Evolutionary conservation across 2,888 invertebrate species (phyloP).

Genomic region (Tenthredo notha): DNA sequence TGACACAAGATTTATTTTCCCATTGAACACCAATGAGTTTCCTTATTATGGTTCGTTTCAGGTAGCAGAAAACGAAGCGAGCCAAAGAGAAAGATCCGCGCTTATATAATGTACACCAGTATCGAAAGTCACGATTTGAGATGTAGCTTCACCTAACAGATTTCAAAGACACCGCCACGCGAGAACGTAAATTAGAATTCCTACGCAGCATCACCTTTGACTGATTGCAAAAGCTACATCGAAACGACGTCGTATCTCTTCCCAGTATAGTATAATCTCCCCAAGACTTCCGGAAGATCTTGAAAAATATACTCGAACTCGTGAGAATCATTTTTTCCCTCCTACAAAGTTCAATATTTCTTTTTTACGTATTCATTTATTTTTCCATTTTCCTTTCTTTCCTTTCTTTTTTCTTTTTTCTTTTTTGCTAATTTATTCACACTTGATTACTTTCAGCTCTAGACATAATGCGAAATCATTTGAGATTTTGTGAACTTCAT

Average conservation of each 20-base stretch:
- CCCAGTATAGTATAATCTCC: neutral
- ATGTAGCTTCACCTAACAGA: neutral
- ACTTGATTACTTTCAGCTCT: too few relatives aligned
- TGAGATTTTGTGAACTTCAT: too few relatives aligned
- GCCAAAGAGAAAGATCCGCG: neutral
- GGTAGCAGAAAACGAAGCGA: neutral
- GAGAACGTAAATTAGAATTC: slow-evolving; percentile 38
- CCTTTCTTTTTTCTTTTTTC: too few relatives aligned
- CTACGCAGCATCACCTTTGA: slow-evolving; percentile 20
- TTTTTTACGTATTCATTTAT: too few relatives aligned
- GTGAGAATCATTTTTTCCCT: neutral
- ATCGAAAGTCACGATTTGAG: neutral
- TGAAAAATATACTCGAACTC: neutral
- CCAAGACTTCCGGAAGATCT: neutral
- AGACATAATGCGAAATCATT: too few relatives aligned
- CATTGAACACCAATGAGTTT: neutral
- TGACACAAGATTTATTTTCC: slow-evolving; percentile 18
- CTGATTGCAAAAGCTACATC: slow-evolving; percentile 31
- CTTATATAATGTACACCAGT: neutral
- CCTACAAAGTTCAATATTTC: too few relatives aligned
- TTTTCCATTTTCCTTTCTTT: too few relatives aligned
- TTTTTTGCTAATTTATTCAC: too few relatives aligned
- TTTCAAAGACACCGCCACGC: slow-evolving; percentile 27
- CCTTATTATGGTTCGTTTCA: neutral
- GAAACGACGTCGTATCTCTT: neutral